Evolutionary conservation across 2,888 invertebrate species (phyloP).

Genomic region (Thera britannica): DNA sequence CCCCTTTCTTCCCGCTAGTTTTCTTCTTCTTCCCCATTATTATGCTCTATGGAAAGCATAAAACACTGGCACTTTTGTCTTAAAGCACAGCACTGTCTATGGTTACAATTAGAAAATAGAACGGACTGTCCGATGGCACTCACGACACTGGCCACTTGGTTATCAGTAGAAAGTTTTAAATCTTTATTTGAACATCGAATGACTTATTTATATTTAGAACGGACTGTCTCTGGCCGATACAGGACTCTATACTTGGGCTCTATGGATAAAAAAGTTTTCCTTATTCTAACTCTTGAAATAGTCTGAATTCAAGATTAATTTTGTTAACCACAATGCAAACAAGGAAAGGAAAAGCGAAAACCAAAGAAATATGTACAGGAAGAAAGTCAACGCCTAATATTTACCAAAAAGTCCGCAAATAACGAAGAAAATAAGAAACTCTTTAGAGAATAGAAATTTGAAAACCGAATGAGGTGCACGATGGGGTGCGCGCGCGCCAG

Average conservation of each 20-base stretch:
- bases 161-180: constrained; percentile 48
- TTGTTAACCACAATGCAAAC: constrained; percentile 51
- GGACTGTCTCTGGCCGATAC: constrained; percentile 64
- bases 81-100: constrained; percentile 53
- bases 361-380: constrained; percentile 33
- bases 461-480: constrained; percentile 64
- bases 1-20: constrained; percentile 69
- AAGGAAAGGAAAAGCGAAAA: constrained; percentile 34
- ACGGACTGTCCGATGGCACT: constrained; percentile 48
- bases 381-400: constrained; percentile 48
- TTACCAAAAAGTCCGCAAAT: constrained; percentile 59
- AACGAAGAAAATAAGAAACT: constrained; percentile 32
- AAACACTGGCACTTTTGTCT: constrained; percentile 55
- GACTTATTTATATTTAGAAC: constrained; percentile 39
- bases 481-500: constrained; percentile 65
- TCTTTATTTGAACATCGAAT: constrained; percentile 56
- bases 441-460: constrained; percentile 46
- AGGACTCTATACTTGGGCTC: constrained; percentile 71
- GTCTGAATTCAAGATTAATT: constrained; percentile 30
- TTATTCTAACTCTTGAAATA: constrained; percentile 18
- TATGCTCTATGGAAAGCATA: constrained; percentile 50
- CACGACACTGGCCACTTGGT: constrained; percentile 50
- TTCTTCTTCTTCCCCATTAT: constrained; percentile 82
- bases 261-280: constrained; percentile 47
- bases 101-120: constrained; percentile 48